phyloP scores from a whole-genome alignment of 2,888 invertebrate genomes.

The Drosophila mimica region DNA sequence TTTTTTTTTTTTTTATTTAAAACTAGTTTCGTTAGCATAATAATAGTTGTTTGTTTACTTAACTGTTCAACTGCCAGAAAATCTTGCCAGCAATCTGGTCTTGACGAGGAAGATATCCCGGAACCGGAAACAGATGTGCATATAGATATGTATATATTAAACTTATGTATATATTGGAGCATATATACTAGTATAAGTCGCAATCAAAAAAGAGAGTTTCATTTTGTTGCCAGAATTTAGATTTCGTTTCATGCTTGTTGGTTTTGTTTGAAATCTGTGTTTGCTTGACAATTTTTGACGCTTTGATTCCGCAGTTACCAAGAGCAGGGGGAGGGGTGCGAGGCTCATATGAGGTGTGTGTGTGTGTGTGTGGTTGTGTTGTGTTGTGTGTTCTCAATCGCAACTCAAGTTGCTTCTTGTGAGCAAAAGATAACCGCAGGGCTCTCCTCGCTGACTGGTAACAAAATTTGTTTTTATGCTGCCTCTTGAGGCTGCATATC shows the following conservation, averaged over 20 bases:
- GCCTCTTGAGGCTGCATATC: slow-evolving; percentile 59
- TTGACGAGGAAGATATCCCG: not conserved
- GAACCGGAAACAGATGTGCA: not conserved
- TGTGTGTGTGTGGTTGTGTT: slow-evolving; percentile 1
- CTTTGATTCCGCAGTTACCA: slow-evolving; percentile 10
- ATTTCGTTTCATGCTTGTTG: not conserved
- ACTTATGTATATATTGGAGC: too few species aligned
- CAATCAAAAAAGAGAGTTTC: not conserved
- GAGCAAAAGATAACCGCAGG: slow-evolving; percentile 24
- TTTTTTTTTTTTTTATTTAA: not conserved
- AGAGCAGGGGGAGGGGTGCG: not conserved
- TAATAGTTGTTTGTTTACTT: not conserved
- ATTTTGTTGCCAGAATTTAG: not conserved
- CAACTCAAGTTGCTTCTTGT: slow-evolving; percentile 45
- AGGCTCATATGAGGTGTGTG: slow-evolving; percentile 1
- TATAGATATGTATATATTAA: not conserved
- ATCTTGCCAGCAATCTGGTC: not conserved
- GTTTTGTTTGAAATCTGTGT: slow-evolving; percentile 28
- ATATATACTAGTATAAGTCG: not conserved
- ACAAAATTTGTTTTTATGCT: slow-evolving; percentile 51
- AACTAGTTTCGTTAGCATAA: not conserved
- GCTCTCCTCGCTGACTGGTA: slow-evolving; percentile 31
- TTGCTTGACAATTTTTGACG: slow-evolving; percentile 34
- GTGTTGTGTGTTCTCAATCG: slow-evolving; percentile 31
- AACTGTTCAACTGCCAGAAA: not conserved